Percentiles rank a stretch among this genome's conserved stretches.
These are phyloP conservation scores for Semotilus atromaculatus DNA, from an alignment of 2,797 vertebrate species.

Conservation along the genomic window DNA sequence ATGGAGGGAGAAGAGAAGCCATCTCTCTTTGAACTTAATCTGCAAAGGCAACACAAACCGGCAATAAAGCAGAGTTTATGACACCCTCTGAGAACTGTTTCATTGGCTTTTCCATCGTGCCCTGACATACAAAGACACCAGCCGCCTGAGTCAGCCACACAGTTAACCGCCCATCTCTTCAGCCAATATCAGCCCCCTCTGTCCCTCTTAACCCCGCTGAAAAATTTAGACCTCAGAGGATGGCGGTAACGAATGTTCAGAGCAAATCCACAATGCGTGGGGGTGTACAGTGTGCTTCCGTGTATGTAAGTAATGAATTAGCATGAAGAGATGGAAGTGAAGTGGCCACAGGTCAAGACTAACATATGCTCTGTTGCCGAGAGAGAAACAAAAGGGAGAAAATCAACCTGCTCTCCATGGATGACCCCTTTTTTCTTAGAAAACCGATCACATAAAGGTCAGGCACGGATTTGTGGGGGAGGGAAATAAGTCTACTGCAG, in stretches of 20 bases:
- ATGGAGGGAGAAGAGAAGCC: constrained; percentile 69
- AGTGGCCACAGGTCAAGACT: constrained; percentile 24
- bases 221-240: constrained; percentile 67
- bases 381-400: constrained; percentile 19
- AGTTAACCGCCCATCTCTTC: constrained; percentile 76
- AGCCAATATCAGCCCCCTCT: constrained; percentile 61
- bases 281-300: constrained; percentile 20
- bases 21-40: constrained; percentile 81
- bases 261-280: constrained; percentile 48
- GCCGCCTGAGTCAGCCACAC: constrained; percentile 75
- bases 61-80: constrained; percentile 80
- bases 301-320: constrained; percentile 26
- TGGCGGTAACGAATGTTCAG: constrained; percentile 56
- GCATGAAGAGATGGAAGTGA: constrained; percentile 15
- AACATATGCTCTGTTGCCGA: constrained; percentile 49
- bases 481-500: constrained; percentile 59
- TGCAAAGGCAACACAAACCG: constrained; percentile 77
- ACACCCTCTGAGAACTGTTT: constrained; percentile 73
- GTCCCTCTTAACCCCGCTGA: constrained; percentile 63
- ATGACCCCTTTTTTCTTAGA: constrained; percentile 53
- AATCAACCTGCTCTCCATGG: constrained; percentile 53
- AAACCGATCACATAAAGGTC: constrained; percentile 67
- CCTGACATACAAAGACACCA: constrained; percentile 73
- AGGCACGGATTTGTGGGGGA: constrained; percentile 43
- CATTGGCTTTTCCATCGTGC: constrained; percentile 72